phyloP scores from a whole-genome alignment of 1,140 invertebrate genomes.

The Bathynomus jamesi region DNA sequence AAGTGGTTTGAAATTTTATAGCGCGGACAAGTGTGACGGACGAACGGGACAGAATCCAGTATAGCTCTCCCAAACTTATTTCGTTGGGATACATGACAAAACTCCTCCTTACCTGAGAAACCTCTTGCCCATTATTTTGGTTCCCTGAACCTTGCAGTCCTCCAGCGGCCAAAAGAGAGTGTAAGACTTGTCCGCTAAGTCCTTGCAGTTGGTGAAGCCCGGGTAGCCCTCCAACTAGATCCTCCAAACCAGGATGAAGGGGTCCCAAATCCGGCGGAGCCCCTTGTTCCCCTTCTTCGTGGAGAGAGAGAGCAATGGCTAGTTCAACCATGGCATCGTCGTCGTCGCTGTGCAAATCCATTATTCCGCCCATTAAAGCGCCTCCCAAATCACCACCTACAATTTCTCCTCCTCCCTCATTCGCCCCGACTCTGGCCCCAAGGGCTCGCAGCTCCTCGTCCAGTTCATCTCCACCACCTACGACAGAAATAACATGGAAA shows the following conservation, averaged over 20 bases:
- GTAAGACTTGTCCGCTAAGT: conserved; percentile 46
- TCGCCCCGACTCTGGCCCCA: conserved; percentile 53
- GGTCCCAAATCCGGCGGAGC: conserved; percentile 41
- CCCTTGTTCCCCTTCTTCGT: conserved; percentile 51
- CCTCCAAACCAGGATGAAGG: conserved; percentile 44
- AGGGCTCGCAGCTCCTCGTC: conserved; percentile 42
- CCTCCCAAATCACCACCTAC: conserved; percentile 45
- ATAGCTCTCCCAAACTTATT: no score
- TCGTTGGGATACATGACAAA: no score
- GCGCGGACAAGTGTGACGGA: no score
- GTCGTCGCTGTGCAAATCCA: conserved; percentile 34
- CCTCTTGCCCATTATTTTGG: not conserved
- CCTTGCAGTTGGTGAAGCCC: conserved; percentile 46
- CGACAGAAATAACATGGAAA: conserved; percentile 40
- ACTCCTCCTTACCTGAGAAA: not conserved
- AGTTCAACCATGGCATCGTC: conserved; percentile 94
- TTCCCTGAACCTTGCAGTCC: conserved; percentile 33
- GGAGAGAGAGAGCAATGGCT: conserved; percentile 86
- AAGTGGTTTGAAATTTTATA: no score
- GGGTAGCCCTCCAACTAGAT: conserved; percentile 42
- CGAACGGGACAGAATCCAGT: no score
- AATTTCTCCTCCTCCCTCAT: conserved; percentile 48
- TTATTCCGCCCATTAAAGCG: conserved; percentile 41
- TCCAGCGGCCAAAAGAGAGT: conserved; percentile 39
- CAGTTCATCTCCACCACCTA: conserved; percentile 41